Base-by-base conservation (phyloP, 2,888 invertebrate genomes). In the Aleiodes alternator region DNA sequence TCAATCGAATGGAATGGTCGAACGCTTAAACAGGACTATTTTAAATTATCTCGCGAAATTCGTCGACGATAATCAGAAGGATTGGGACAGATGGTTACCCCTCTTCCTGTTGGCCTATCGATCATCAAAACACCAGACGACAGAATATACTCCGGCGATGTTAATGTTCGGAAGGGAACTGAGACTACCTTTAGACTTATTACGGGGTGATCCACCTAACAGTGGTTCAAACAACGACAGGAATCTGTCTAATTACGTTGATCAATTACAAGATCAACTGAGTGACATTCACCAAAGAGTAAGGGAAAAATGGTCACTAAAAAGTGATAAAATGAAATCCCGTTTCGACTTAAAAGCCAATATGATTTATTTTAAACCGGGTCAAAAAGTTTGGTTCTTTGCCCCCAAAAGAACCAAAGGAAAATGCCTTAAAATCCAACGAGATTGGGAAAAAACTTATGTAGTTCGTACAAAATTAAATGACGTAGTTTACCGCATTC, bases 21-120 rank as follows among this genome's bases (percentile, higher is more conserved):
- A 82, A 69, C 14, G 78, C 3, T 78, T 80, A 8, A 82, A 80
- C 50, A 48, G 77, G 8, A 83, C 76, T 34, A 51, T 78, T 51
- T 50, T 72, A 11, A 72, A 23, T 23, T 23, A 23, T 23, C 23
- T 23, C 23, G 23, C 2, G 23, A 23, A 23, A 23, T 23, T 23
- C 23, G 23, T 23, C 23, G 23, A 23, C 23, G 23, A 23, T 23
- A 23, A 23, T 23, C 23, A 23, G 23, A 23, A 23, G 23, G 23
- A 23, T 23, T 23, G 23, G 2, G 23, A 23, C 23, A 23, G 23
- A 23, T 23, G 23, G 23, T 23, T 23, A 23, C 23, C 23, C 23
- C 23, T 23, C 23, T 23, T 23, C 23, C 2, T 23, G 23, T 23
- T 23, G 23, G 23, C 23, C 23, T 23, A 23, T 23, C 23, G 23